Evolutionary conservation across 1,140 invertebrate genomes (phyloP), one percentile per base, ranked within the genome.

Genomic region (Sesamia nonagrioides): DNA sequence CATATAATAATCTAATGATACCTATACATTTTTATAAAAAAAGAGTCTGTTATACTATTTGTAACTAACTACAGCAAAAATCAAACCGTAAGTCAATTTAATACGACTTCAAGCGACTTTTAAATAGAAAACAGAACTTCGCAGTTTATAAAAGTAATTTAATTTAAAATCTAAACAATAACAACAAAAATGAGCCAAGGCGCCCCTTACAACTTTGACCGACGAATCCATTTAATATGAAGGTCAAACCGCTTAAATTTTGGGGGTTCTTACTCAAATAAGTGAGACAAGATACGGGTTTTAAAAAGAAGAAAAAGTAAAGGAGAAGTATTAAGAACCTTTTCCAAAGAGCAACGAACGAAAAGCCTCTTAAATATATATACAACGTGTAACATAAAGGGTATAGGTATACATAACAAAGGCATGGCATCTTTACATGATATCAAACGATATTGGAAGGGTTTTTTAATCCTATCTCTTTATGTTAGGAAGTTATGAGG

Each of bases 71-170:
- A 60, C 11, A 27, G 27, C 21, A 15, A 35, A 17, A 27, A 1
- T 35, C 13, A 60, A 27, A 4, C 37, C 37, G 2, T 2, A 50
- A 4, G 11, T 50, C 45, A 50, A 50, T 11, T 11, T 4, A 50
- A 50, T n/a, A 5, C 11, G 3, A 27, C 27, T 27, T 27, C 27
- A 27, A 27, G 1, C 27, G 13, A 3, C 9, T 50, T 13, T 50
- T n/a, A 50, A 50, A n/a, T n/a, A 50, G 45, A 50, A 50, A n/a
- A 13, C 15, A 15, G 0, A 27, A 18, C 35, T 11, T 8, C 37
- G 21, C 17, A 42, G 61, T 42, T 66, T 37, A 18, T 42, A 17
- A 66, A 66, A 40, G n/a, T 40, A 63, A 63, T 63, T 63, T 40
- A 63, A 61, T 4, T 37, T 8, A 8, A 63, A 66, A 42, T 6